Evolutionary conservation across 2,888 invertebrate species (phyloP), one percentile per base, ranked within the genome.

Genomic region (Acleris literana): DNA sequence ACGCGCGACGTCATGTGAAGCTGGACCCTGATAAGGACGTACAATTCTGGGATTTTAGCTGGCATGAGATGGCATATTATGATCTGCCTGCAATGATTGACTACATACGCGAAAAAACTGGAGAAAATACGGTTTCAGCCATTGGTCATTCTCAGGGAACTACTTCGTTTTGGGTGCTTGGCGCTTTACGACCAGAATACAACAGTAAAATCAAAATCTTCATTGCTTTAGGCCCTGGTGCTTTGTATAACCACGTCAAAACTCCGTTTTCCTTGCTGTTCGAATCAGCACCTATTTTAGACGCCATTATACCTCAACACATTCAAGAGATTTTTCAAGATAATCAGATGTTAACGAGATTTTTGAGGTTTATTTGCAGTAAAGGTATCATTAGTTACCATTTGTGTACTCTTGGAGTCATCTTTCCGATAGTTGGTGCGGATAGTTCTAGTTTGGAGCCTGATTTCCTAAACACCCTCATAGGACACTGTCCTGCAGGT

Each of bases 121-220:
- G 92, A 2, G 85, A 92, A 49, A 71, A 90, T 0, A 86, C 94
- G 63, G 70, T 97, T 1, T 93, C 93, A 73, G 95, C 95, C 78
- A 84, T 95, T 6, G 97, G 96, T 1, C 96, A 96, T 79, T 96
- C 96, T 6, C 94, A 93, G 83, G 97, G 96, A 25, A 94, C 94
- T 0, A 94, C 94, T 0, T 76, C 85, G 51, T 94, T 93, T 73
- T 94, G 91, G 69, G 93, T 93, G 0, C 90, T 94, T 88, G 80
- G 86, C 3, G 92, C 94, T 0, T 79, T 90, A 44, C 82, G 78
- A 33, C 94, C 95, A 0, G 93, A 94, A 64, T 94, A 94, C 74
- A 95, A 95, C 75, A 74, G 85, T 0, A 95, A 94, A 80, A 85
- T 95, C 16, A 85, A 84, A 46, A 76, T 93, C 0, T 90, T 93